Evolutionary conservation across 2,797 vertebrate species (phyloP), one percentile per base, ranked within the genome.

Genomic region (Thripadectes ignobilis): DNA sequence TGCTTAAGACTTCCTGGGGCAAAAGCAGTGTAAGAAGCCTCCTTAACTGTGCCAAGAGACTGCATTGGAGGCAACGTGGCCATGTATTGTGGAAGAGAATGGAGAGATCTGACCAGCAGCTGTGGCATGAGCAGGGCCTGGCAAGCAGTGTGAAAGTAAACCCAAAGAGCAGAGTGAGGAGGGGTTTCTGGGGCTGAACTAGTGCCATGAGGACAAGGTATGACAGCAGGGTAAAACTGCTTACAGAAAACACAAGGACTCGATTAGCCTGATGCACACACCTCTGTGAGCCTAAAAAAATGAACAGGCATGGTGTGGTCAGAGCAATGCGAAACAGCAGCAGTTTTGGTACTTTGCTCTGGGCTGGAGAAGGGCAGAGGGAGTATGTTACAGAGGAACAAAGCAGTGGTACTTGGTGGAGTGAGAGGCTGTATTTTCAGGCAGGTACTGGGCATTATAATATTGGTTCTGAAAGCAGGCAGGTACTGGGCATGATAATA

Each of bases 211-310:
- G 51, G 30, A 76, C 19, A 3, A 24, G 46, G 13, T 46, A 48
- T 0, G 9, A 51, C 13, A 79, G 43, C 0, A 0, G 46, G 34
- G 8, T 58, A 46, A 45, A 85, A 73, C 3, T 20, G 13, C 14
- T 63, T 45, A 39, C 12, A 59, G 59, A 59, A 77, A 52, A 57
- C 22, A 61, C 1, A 5, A 13, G 51, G 45, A 45, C 41, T 49
- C 1, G 2, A 5, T 36, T 71, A 82, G 54, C 5, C 13, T 77
- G 34, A 20, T 61, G 54, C 41, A 27, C n/a, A 5, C 14, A 30
- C 9, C 34, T 57, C 81, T 34, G 46, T 24, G 21, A 68, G 21
- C 1, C 1, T 49, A 34, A 57, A 87, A 10, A 22, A 49, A 23
- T n/a, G 49, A 45, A 24, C 10, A 59, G 21, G 11, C 34, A 11